Evolutionary conservation across 2,113 vertebrate genomes (phyloP).

Genomic region (Odontesthes bonariensis): DNA sequence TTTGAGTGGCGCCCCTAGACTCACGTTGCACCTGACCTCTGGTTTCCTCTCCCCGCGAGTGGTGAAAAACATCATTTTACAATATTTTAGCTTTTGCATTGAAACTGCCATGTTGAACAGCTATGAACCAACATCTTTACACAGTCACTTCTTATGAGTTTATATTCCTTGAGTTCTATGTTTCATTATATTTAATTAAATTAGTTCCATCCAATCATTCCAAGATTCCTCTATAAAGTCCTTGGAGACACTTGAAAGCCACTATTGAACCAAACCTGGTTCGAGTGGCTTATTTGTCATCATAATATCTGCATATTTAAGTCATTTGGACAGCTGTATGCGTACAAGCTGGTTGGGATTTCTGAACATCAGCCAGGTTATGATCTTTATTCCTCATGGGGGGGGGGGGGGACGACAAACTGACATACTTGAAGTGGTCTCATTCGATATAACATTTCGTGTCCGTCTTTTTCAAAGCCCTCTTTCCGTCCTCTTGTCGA

Average conservation of each 20-base stretch:
- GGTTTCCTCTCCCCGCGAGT: too few relatives aligned
- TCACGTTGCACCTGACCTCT: too few relatives aligned
- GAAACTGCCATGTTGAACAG: too few relatives aligned
- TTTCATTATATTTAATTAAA: conserved; percentile 6
- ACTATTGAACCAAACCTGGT: not conserved
- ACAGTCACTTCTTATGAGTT: too few relatives aligned
- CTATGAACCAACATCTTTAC: too few relatives aligned
- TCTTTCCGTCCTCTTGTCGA: conserved; percentile 1
- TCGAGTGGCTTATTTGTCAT: conserved; percentile 12
- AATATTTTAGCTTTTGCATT: too few relatives aligned
- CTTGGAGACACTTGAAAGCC: conserved; percentile 18
- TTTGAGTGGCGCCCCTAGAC: too few relatives aligned
- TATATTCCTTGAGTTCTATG: not conserved
- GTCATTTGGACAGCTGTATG: conserved; percentile 8
- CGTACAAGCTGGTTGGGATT: conserved; percentile 17
- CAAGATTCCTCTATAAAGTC: not conserved
- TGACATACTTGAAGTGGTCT: conserved; percentile 24
- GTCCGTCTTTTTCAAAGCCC: conserved; percentile 37
- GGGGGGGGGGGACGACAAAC: not conserved
- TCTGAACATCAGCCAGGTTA: conserved; percentile 4
- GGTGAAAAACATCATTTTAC: too few relatives aligned
- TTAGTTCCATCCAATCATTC: conserved; percentile 1
- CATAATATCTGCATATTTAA: conserved; percentile 5
- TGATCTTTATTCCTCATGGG: conserved; percentile 43
- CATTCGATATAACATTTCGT: conserved; percentile 33